Evolutionary conservation across 2,113 vertebrate species (phyloP).

Genomic region (Anoplopoma fimbria): DNA sequence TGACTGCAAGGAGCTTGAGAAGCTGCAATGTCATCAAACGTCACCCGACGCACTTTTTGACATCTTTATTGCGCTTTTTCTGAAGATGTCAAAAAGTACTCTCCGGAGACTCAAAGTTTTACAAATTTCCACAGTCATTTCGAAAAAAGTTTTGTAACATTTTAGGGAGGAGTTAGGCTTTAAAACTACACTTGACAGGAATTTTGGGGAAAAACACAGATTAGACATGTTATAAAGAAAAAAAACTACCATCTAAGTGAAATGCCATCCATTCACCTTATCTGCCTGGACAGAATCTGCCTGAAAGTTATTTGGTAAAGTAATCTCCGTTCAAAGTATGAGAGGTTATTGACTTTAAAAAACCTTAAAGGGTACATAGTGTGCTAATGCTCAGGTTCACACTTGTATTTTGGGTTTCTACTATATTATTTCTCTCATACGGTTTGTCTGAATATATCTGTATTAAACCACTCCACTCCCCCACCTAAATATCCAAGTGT

Average conservation of each 20-base stretch:
- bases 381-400: not conserved
- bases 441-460: not conserved
- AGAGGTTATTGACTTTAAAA: not conserved
- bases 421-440: not conserved
- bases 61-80: conserved; percentile 39
- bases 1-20: conserved; percentile 57
- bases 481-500: too few species aligned
- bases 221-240: not conserved
- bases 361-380: not conserved
- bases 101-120: conserved; percentile 13
- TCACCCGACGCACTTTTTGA: conserved; percentile 48
- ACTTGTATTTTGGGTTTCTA: not conserved
- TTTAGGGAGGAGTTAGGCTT: conserved; percentile 12
- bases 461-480: not conserved
- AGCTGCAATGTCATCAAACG: conserved; percentile 28
- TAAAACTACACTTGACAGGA: conserved; percentile 5
- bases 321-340: not conserved
- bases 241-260: not conserved
- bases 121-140: conserved; percentile 19
- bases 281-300: not conserved
- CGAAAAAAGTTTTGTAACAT: not conserved
- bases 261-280: not conserved
- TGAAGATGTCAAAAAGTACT: conserved; percentile 23
- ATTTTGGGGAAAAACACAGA: not conserved
- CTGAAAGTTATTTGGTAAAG: not conserved